Percentiles rank a stretch among this genome's conserved stretches.
Conservation (phyloP, 1,140 invertebrate genomes). For the Coboldia fuscipes region DNA sequence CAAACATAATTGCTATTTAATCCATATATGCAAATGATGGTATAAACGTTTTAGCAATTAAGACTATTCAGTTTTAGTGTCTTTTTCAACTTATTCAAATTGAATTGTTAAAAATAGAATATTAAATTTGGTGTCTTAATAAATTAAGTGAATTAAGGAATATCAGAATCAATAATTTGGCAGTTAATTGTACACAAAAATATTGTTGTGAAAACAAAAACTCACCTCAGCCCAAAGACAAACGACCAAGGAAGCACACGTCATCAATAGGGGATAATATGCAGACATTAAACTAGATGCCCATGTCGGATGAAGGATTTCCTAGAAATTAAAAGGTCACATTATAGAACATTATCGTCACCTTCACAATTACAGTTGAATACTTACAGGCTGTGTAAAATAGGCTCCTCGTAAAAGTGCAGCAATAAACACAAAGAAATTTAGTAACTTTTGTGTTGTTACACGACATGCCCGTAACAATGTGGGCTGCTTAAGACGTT, state of each 20-base stretch:
- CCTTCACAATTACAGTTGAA: constrained; percentile 2
- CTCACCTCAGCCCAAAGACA: constrained; percentile 89
- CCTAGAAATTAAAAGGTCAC: constrained; percentile 26
- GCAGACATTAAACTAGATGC: constrained; percentile 66
- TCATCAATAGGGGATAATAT: constrained; percentile 76
- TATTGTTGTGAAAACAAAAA: constrained; percentile 10
- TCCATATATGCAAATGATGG: too few relatives aligned
- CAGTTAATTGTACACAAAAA: too few relatives aligned
- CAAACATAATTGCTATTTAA: too few relatives aligned
- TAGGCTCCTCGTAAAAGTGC: constrained; percentile 68
- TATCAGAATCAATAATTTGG: too few relatives aligned
- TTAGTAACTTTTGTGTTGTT: constrained; percentile 80
- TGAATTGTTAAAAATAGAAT: too few relatives aligned
- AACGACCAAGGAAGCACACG: constrained; percentile 75
- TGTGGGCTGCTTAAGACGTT: constrained; percentile 58
- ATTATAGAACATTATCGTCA: background rate
- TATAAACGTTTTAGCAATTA: background rate
- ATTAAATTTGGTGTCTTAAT: too few relatives aligned
- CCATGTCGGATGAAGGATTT: constrained; percentile 59
- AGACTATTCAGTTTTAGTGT: constrained; percentile 3
- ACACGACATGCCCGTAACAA: constrained; percentile 59
- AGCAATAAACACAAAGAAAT: constrained; percentile 73
- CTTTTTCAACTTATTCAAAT: too few relatives aligned
- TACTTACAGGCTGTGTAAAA: constrained; percentile 68
- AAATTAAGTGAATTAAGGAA: too few relatives aligned